phyloP scores from a whole-genome alignment of 1,140 invertebrate species.

The Pseudomyrmex gracilis region DNA sequence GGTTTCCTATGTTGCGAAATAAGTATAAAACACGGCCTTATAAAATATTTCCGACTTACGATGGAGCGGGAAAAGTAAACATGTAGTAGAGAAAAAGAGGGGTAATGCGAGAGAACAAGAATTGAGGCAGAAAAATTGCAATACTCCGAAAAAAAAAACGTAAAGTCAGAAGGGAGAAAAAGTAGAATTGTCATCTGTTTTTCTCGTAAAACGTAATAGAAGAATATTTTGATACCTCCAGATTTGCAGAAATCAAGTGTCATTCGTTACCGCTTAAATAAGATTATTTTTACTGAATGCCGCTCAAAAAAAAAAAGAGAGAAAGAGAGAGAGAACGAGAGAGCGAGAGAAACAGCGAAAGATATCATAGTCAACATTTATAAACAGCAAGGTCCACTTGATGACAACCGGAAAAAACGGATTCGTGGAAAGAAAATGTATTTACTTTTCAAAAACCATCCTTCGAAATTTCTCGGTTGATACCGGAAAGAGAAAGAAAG shows the following conservation, averaged over 20 bases:
- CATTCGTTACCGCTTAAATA: constrained; percentile 80
- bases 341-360: constrained; percentile 25
- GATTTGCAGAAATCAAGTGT: constrained; percentile 81
- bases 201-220: constrained; percentile 74
- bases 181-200: constrained; percentile 68
- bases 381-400: too few relatives aligned
- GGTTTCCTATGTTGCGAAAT: constrained; percentile 80
- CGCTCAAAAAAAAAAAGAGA: constrained; percentile 76
- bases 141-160: neutral
- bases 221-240: constrained; percentile 84
- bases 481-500: too few relatives aligned
- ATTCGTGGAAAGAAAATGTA: too few relatives aligned
- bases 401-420: too few relatives aligned
- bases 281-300: constrained; percentile 83
- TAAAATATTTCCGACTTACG: constrained; percentile 78
- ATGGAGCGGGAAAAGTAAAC: constrained; percentile 70
- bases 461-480: too few relatives aligned
- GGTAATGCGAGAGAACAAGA: constrained; percentile 24
- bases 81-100: constrained; percentile 12
- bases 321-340: neutral
- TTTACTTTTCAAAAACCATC: too few relatives aligned
- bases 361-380: neutral
- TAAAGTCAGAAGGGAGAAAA: constrained; percentile 27
- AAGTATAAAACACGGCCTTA: constrained; percentile 81
- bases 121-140: constrained; percentile 9